A percentile compares a stretch with the other conserved stretches of the same genome.
Evolutionary conservation across 2,888 invertebrate species (phyloP).

Genomic region (Drosophila gaucha): DNA sequence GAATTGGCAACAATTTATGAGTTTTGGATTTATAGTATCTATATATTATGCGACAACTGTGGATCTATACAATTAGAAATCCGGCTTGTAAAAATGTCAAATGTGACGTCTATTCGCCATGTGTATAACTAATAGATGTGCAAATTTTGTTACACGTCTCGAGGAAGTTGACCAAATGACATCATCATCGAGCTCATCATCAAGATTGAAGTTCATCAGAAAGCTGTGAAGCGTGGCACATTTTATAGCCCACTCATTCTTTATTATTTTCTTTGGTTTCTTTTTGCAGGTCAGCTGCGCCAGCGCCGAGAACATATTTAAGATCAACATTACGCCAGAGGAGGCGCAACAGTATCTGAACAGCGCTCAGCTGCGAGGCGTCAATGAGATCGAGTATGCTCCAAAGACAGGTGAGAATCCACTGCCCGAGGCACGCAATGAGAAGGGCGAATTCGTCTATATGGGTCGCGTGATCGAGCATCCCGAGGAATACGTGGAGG

Average conservation of each 20-base stretch:
- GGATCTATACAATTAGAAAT: constrained; percentile 53
- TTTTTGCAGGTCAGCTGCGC: constrained; percentile 55
- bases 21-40: no score
- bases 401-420: constrained; percentile 86
- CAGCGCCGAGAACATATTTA: constrained; percentile 85
- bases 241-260: constrained; percentile 16
- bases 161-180: constrained; percentile 52
- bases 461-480: constrained; percentile 87
- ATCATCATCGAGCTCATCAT: constrained; percentile 60
- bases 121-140: constrained; percentile 20
- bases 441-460: constrained; percentile 83
- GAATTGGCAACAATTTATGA: constrained; percentile 36
- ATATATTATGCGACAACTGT: constrained; percentile 24
- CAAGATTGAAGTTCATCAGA: constrained; percentile 12
- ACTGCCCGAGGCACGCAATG: constrained; percentile 83
- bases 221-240: constrained; percentile 41
- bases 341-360: constrained; percentile 85
- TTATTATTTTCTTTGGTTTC: neutral
- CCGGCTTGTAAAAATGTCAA: constrained; percentile 76
- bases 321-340: constrained; percentile 86
- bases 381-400: constrained; percentile 85
- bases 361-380: constrained; percentile 83
- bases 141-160: constrained; percentile 38
- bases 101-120: constrained; percentile 20
- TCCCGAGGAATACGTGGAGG: constrained; percentile 89